A percentile compares a stretch with the other conserved stretches of the same genome.
phyloP scores from a whole-genome alignment of 2,888 invertebrate genomes.

The Epirrhoe tristata region DNA sequence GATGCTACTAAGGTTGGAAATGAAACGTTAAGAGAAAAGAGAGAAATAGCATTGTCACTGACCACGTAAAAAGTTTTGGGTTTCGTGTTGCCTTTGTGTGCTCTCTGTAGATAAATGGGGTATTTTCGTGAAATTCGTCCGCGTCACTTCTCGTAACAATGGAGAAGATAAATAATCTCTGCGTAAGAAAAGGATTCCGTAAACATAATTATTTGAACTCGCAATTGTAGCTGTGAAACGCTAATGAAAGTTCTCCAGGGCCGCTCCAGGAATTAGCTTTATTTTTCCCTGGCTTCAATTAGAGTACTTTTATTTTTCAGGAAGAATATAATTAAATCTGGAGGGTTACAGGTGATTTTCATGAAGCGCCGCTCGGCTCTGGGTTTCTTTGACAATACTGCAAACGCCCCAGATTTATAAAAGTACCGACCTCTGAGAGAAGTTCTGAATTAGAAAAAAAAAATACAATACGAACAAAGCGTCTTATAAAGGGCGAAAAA shows the following conservation, averaged over 20 bases:
- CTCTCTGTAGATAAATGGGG: conserved; percentile 80
- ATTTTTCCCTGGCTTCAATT: conserved; percentile 73
- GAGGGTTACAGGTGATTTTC: conserved; percentile 61
- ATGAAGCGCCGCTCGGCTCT: conserved; percentile 34
- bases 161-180: conserved; percentile 82
- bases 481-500: conserved; percentile 32
- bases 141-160: conserved; percentile 82
- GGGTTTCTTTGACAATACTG: conserved; percentile 38
- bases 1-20: conserved; percentile 71
- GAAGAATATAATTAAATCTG: conserved; percentile 75
- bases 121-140: conserved; percentile 83
- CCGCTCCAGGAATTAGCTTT: conserved; percentile 73
- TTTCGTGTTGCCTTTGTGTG: conserved; percentile 81
- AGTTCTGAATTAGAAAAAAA: conserved; percentile 15
- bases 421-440: conserved; percentile 7
- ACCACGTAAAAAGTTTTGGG: conserved; percentile 84
- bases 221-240: conserved; percentile 80
- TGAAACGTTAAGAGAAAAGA: conserved; percentile 79
- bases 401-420: conserved; percentile 21
- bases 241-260: conserved; percentile 77
- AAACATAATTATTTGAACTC: conserved; percentile 84
- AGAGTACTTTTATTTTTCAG: conserved; percentile 70
- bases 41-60: conserved; percentile 81
- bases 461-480: conserved; percentile 20
- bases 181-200: conserved; percentile 84